These are phyloP conservation scores for Ganaspis brasiliensis DNA, from an alignment of 2,888 invertebrate species.

Conservation along the genomic window DNA sequence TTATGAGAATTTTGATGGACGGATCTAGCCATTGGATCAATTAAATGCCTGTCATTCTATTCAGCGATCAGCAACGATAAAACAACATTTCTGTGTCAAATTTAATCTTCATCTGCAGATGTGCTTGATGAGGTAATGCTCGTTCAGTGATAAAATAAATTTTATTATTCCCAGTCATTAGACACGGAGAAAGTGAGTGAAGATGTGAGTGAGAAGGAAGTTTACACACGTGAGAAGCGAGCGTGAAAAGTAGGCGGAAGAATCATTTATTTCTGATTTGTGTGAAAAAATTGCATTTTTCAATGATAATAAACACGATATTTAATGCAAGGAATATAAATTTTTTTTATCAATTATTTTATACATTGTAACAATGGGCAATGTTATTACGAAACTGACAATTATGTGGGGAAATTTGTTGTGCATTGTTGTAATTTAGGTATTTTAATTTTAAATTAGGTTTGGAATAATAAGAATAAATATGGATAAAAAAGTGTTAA, in stretches of 20 bases:
- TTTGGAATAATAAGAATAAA: too few species aligned
- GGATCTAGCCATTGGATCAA: slow-evolving; percentile 9
- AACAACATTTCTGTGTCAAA: slow-evolving; percentile 20
- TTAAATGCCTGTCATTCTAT: slow-evolving; percentile 25
- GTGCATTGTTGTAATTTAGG: too few species aligned
- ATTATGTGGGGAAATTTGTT: too few species aligned
- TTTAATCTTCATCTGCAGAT: slow-evolving; percentile 19
- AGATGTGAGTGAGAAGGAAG: slow-evolving; percentile 3
- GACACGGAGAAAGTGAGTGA: slow-evolving; percentile 1
- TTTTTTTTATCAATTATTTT: background rate
- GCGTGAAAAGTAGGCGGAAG: background rate
- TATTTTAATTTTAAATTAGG: too few species aligned
- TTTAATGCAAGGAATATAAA: background rate
- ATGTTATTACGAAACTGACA: background rate
- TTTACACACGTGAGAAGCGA: background rate
- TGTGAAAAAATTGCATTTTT: background rate
- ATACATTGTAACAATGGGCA: background rate
- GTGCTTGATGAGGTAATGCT: slow-evolving; percentile 31
- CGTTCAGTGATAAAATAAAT: slow-evolving; percentile 14
- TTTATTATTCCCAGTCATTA: slow-evolving; percentile 6
- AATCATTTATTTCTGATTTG: slow-evolving; percentile 5
- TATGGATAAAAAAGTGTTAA: too few species aligned
- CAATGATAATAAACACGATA: slow-evolving; percentile 2
- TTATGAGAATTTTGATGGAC: slow-evolving; percentile 4
- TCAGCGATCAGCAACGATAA: slow-evolving; percentile 22